A percentile compares a stretch with the other conserved stretches of the same genome.
Conservation (phyloP, 2,888 invertebrate species). For the Chironomus riparius region DNA sequence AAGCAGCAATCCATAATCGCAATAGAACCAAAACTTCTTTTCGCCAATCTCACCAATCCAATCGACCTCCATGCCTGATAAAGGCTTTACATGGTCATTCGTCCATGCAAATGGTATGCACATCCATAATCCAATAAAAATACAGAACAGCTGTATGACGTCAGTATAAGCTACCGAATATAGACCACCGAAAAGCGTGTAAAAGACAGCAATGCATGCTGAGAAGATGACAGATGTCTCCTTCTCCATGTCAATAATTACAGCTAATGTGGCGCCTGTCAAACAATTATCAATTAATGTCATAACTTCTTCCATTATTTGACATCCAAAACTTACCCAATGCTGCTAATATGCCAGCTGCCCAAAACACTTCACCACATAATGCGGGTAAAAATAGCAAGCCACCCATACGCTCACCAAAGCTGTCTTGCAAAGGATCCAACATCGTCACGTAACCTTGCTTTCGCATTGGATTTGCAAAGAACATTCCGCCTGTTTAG, state of each 20-base stretch:
- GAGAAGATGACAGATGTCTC: slow-evolving; percentile 88
- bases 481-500: slow-evolving; percentile 86
- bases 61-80: slow-evolving; percentile 73
- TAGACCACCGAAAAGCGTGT: slow-evolving; percentile 94
- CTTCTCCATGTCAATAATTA: slow-evolving; percentile 94
- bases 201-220: slow-evolving; percentile 92
- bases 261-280: slow-evolving; percentile 86
- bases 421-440: slow-evolving; percentile 93
- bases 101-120: slow-evolving; percentile 94
- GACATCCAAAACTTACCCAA: slow-evolving; percentile 51
- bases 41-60: slow-evolving; percentile 78
- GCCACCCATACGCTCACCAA: slow-evolving; percentile 96
- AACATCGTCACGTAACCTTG: slow-evolving; percentile 98
- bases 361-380: slow-evolving; percentile 98
- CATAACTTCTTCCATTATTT: neutral
- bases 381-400: slow-evolving; percentile 91
- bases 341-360: slow-evolving; percentile 93
- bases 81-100: slow-evolving; percentile 73
- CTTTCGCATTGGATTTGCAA: slow-evolving; percentile 95
- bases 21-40: slow-evolving; percentile 67
- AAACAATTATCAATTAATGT: slow-evolving; percentile 23
- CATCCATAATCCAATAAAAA: slow-evolving; percentile 96
- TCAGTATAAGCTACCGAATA: slow-evolving; percentile 99
- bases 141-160: slow-evolving; percentile 95
- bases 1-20: slow-evolving; percentile 80